phyloP scores from a whole-genome alignment of 2,888 invertebrate genomes.

The Antheraea assamensis region DNA sequence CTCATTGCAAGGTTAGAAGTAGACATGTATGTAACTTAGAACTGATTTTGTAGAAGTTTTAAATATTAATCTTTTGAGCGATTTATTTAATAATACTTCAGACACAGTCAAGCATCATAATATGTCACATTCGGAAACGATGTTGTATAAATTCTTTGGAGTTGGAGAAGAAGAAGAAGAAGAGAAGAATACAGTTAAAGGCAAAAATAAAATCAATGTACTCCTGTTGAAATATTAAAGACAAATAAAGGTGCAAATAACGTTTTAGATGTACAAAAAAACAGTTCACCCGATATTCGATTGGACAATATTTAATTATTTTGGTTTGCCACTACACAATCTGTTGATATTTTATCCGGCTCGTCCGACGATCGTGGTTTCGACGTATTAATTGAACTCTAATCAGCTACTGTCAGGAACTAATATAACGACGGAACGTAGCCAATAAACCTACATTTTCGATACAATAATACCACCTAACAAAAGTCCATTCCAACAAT shows the following conservation, averaged over 20 bases:
- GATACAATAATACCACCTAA: background rate
- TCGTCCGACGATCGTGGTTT: background rate
- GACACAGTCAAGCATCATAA: no score
- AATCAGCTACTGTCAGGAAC: constrained; percentile 2
- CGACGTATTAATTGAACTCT: constrained; percentile 8
- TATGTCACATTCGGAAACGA: background rate
- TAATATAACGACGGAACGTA: background rate
- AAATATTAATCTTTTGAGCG: background rate
- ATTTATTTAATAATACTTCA: no score
- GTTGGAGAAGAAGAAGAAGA: background rate
- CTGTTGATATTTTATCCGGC: background rate
- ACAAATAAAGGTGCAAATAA: background rate
- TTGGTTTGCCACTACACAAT: background rate
- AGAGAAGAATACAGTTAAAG: no score
- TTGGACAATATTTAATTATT: background rate
- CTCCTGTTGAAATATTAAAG: background rate
- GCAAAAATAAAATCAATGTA: background rate
- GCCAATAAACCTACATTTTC: constrained; percentile 3
- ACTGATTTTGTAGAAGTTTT: background rate
- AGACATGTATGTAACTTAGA: background rate
- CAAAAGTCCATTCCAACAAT: background rate
- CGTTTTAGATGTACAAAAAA: background rate
- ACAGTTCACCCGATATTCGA: background rate
- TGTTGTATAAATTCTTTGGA: background rate
- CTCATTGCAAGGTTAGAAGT: background rate